Evolutionary conservation across 2,888 invertebrate species (phyloP).

Genomic region (Boloria selene): DNA sequence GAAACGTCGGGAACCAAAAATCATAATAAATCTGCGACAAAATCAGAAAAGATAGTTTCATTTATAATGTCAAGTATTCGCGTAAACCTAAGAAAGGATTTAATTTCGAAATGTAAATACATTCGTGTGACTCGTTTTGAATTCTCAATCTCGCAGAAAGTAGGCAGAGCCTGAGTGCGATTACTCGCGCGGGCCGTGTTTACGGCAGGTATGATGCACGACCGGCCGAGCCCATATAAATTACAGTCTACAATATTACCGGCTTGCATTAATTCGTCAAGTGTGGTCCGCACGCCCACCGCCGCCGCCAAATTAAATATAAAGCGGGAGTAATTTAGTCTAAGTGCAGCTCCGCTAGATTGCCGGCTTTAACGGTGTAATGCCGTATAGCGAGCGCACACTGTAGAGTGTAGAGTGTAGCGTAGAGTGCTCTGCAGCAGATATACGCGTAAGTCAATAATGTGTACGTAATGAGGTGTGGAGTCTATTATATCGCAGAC

Average conservation of each 20-base stretch:
- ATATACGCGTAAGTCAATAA: constrained; percentile 1
- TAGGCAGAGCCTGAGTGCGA: constrained; percentile 28
- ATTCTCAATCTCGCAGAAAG: constrained; percentile 21
- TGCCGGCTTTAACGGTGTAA: constrained; percentile 12
- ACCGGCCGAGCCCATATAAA: constrained; percentile 54
- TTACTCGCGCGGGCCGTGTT: constrained; percentile 36
- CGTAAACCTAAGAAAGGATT: too few relatives aligned
- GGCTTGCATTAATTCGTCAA: constrained; percentile 58
- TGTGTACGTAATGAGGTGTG: background rate
- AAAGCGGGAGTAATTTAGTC: constrained; percentile 35
- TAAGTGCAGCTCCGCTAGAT: constrained; percentile 29
- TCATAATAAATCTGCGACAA: too few relatives aligned
- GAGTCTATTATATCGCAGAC: background rate
- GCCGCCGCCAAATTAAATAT: constrained; percentile 38
- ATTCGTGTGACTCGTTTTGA: constrained; percentile 22
- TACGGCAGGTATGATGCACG: constrained; percentile 49
- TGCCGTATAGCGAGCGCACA: background rate
- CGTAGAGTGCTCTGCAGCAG: background rate
- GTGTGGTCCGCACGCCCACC: constrained; percentile 52
- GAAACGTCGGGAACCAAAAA: too few relatives aligned
- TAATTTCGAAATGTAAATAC: constrained; percentile 26
- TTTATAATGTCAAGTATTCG: too few relatives aligned
- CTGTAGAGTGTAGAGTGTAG: too few relatives aligned
- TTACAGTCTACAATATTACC: constrained; percentile 51
- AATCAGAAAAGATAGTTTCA: too few relatives aligned